These are phyloP conservation scores for Alitta virens DNA, from an alignment of 2,888 invertebrate species.

Conservation along the genomic window DNA sequence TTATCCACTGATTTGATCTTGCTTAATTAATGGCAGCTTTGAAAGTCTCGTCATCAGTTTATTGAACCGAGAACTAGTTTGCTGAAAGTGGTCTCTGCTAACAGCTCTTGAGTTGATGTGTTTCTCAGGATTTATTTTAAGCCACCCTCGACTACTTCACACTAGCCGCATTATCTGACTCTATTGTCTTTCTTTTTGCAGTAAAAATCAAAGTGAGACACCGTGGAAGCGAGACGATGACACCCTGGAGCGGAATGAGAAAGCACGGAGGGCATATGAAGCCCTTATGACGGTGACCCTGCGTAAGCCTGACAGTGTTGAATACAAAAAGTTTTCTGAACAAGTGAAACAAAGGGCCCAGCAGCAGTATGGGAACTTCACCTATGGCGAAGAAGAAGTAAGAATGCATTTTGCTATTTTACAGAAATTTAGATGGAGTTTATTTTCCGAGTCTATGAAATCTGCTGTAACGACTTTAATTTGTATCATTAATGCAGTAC, in stretches of 20 bases:
- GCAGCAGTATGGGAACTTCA: slow-evolving; percentile 42
- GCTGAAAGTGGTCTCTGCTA: too few relatives aligned
- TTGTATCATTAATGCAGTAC: too few relatives aligned
- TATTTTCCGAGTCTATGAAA: too few relatives aligned
- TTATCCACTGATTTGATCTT: too few relatives aligned
- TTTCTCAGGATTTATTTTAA: too few relatives aligned
- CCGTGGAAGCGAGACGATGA: slow-evolving; percentile 87
- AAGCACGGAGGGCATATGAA: slow-evolving; percentile 57
- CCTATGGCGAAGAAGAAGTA: slow-evolving; percentile 52
- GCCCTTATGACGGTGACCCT: slow-evolving; percentile 53
- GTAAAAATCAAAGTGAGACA: slow-evolving; percentile 58
- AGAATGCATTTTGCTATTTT: neutral
- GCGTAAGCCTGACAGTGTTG: slow-evolving; percentile 50
- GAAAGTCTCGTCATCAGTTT: too few relatives aligned
- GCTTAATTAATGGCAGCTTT: too few relatives aligned
- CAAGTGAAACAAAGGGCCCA: slow-evolving; percentile 49
- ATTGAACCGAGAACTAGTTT: too few relatives aligned
- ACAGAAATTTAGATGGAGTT: too few relatives aligned
- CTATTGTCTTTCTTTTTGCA: slow-evolving; percentile 26
- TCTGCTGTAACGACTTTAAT: neutral
- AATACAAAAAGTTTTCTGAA: slow-evolving; percentile 44
- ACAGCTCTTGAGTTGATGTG: too few relatives aligned
- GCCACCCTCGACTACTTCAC: too few relatives aligned
- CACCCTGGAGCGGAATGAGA: slow-evolving; percentile 75
- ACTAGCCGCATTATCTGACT: too few relatives aligned